These are phyloP conservation scores for Brachionichthys hirsutus DNA, from an alignment of 2,113 vertebrate species.

Conservation along the genomic window DNA sequence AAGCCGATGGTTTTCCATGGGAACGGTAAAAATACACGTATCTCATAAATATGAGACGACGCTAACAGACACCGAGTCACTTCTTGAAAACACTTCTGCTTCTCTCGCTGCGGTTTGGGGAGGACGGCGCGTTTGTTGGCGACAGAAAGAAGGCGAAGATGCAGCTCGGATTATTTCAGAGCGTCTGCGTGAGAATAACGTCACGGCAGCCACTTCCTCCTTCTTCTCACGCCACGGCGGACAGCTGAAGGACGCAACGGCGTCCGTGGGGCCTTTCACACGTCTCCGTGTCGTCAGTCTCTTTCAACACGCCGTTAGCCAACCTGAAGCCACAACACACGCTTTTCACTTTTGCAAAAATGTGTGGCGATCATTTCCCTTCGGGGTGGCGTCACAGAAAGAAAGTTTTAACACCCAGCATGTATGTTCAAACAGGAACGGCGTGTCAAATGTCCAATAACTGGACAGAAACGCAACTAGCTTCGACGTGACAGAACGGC, in stretches of 20 bases:
- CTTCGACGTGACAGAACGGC: no score
- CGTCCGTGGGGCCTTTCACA: slow-evolving; percentile 24
- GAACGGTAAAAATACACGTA: slow-evolving; percentile 8
- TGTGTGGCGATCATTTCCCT: slow-evolving; percentile 38
- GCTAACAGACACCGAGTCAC: slow-evolving; percentile 50
- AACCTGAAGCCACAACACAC: slow-evolving; percentile 50
- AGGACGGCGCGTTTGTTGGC: slow-evolving; percentile 6
- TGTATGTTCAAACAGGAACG: no score
- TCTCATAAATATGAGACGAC: slow-evolving; percentile 33
- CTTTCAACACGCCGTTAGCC: slow-evolving; percentile 60
- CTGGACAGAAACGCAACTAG: no score
- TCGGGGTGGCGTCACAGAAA: background rate
- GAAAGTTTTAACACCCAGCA: no score
- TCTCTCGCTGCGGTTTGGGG: slow-evolving; percentile 24
- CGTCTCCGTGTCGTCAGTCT: slow-evolving; percentile 45
- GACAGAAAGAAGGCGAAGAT: slow-evolving; percentile 40
- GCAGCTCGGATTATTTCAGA: slow-evolving; percentile 53
- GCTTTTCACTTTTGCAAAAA: slow-evolving; percentile 57
- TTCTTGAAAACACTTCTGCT: slow-evolving; percentile 66
- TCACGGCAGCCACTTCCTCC: slow-evolving; percentile 65
- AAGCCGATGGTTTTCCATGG: background rate
- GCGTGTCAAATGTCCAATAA: no score
- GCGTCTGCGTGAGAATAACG: slow-evolving; percentile 65
- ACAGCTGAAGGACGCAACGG: background rate
- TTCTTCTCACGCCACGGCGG: slow-evolving; percentile 73